These are phyloP conservation scores for Meandrusa payeni DNA, from an alignment of 2,888 invertebrate genomes.

Conservation along the genomic window DNA sequence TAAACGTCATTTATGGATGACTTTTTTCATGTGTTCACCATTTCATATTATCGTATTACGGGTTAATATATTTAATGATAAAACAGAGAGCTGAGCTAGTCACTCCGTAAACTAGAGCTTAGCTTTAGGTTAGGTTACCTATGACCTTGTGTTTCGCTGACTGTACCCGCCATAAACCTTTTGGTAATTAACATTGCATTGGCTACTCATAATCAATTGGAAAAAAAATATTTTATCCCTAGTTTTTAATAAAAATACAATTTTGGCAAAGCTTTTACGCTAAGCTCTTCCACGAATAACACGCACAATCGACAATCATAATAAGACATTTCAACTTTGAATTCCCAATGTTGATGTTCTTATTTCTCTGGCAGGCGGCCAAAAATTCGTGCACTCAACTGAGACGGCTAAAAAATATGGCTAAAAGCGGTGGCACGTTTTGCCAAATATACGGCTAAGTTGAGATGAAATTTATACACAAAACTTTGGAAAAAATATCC, in stretches of 20 bases:
- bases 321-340: conserved; percentile 16
- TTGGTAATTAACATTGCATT: too few relatives aligned
- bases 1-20: too few relatives aligned
- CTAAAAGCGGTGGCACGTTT: conserved; percentile 11
- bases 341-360: conserved; percentile 1
- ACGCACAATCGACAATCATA: conserved; percentile 13
- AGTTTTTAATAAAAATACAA: background rate
- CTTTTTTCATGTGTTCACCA: too few relatives aligned
- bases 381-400: conserved; percentile 11
- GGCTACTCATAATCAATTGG: too few relatives aligned
- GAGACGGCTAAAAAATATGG: conserved; percentile 15
- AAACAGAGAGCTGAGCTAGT: too few relatives aligned
- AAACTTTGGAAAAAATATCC: conserved; percentile 1
- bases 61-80: too few relatives aligned
- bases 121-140: too few relatives aligned
- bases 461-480: conserved; percentile 16
- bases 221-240: background rate
- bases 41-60: too few relatives aligned
- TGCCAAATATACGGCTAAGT: conserved; percentile 11
- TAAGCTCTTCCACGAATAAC: conserved; percentile 6
- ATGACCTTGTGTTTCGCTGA: too few relatives aligned
- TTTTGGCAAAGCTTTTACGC: conserved; percentile 5
- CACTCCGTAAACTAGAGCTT: too few relatives aligned
- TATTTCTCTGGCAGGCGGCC: conserved; percentile 12
- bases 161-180: too few relatives aligned